Evolutionary conservation across 2,888 invertebrate genomes (phyloP).

Genomic region (Penaeus monodon): DNA sequence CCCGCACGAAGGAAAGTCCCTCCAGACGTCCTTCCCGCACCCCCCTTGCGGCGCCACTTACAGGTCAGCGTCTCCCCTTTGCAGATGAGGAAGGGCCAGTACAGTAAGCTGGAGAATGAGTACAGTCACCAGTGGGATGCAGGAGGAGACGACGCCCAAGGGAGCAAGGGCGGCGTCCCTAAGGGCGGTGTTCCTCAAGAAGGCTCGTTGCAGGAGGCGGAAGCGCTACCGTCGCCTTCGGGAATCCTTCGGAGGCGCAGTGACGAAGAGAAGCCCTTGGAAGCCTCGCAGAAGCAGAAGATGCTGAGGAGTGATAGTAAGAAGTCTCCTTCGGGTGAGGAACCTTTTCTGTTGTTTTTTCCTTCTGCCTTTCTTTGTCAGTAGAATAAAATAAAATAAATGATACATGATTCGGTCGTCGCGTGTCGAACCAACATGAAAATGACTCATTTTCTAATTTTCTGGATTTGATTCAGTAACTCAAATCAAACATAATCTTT

Average conservation of each 20-base stretch:
- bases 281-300: not conserved
- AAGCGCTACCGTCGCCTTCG: not conserved
- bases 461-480: too few relatives aligned
- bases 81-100: constrained; percentile 21
- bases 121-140: constrained; percentile 12
- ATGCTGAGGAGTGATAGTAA: not conserved
- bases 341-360: too few relatives aligned
- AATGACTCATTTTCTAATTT: too few relatives aligned
- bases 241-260: not conserved
- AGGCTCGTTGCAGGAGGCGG: not conserved
- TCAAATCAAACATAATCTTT: too few relatives aligned
- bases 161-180: not conserved
- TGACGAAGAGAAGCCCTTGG: not conserved
- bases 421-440: too few relatives aligned
- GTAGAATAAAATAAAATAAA: not conserved
- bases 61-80: not conserved
- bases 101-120: constrained; percentile 23
- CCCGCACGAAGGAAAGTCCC: too few relatives aligned
- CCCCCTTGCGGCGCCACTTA: too few relatives aligned
- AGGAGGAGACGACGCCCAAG: constrained; percentile 5
- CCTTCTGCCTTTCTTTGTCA: not conserved
- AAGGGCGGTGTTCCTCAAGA: not conserved
- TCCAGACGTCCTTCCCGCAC: too few relatives aligned
- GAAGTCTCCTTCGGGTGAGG: constrained; percentile 31
- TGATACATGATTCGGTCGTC: not conserved